These are phyloP conservation scores for Bubo blakistoni DNA, from an alignment of 2,113 vertebrate species.

Conservation along the genomic window DNA sequence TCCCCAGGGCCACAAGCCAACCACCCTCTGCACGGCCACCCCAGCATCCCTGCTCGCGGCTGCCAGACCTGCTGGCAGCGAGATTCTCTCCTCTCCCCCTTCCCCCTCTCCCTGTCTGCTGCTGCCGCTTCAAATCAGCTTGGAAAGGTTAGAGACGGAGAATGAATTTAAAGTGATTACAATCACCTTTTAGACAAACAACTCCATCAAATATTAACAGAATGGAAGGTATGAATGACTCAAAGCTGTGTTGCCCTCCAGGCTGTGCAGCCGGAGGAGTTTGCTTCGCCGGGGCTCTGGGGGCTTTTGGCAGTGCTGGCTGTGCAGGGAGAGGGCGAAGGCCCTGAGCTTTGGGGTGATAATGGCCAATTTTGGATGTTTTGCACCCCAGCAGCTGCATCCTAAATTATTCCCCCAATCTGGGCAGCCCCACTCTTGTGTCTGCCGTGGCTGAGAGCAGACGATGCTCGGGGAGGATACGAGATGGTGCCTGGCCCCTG, in stretches of 20 bases:
- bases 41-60: not conserved
- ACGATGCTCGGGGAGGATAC: fast-evolving
- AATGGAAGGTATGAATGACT: conserved; percentile 21
- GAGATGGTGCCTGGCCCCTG: not conserved
- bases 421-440: not conserved
- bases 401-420: fast-evolving
- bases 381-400: not conserved
- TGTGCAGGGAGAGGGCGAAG: not conserved
- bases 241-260: conserved; percentile 8
- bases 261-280: not conserved
- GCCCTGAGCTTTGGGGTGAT: not conserved
- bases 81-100: not conserved
- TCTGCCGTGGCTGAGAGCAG: not conserved
- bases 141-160: conserved; percentile 63
- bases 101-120: not conserved
- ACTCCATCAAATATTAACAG: conserved; percentile 65
- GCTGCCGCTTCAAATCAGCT: conserved; percentile 43
- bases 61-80: not conserved
- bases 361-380: not conserved
- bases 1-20: not conserved
- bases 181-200: conserved; percentile 71
- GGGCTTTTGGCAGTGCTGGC: not conserved
- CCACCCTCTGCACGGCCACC: fast-evolving
- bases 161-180: conserved; percentile 71
- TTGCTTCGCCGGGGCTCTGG: not conserved